Evolutionary conservation across 2,797 vertebrate genomes (phyloP), one percentile per base, ranked within the genome.

Genomic region (Agapornis canus): DNA sequence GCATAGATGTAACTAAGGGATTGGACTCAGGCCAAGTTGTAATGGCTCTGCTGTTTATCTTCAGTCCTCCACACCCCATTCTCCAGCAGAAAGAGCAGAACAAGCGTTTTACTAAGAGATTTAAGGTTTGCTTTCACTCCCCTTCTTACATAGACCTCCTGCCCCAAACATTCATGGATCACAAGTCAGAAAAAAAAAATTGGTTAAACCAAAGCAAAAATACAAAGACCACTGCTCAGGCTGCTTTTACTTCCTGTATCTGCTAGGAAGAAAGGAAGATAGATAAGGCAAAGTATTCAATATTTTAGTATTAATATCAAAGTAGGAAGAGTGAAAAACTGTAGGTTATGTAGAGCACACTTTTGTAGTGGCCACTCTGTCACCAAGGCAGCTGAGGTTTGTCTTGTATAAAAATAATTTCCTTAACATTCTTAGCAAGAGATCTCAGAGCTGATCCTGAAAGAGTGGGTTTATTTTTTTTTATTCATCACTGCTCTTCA

Each of bases 71-170:
- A 31, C 29, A 8, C 27, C 18, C 39, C 29, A 57, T 25, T 27
- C 20, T 71, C 59, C 16, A 77, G 79, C 70, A 90, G 89, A 94
- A 96, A 96, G 63, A 89, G 92, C 88, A 96, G 90, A 96, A 90
- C 82, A 91, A 82, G 78, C 70, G 61, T 94, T 96, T 97, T 77
- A 81, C 43, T 32, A 31, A 49, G 57, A 93, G 78, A 93, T 90
- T 95, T 93, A 90, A 83, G 69, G 65, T 84, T 86, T 86, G 37
- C 35, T 87, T 85, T 76, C 66, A 69, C 16, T 82, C 42, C 14
- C 14, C 85, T 25, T 70, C 82, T 81, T 27, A 48, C 61, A 72
- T 85, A 94, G 69, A 20, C 52, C 26, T 86, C 47, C 75, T 69
- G 68, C 82, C 79, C 72, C 65, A 85, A 57, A 87, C n/a, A 48